Evolutionary conservation across 2,113 vertebrate genomes (phyloP), one percentile per base, ranked within the genome.

Genomic region (Rhizomys pruinosus): DNA sequence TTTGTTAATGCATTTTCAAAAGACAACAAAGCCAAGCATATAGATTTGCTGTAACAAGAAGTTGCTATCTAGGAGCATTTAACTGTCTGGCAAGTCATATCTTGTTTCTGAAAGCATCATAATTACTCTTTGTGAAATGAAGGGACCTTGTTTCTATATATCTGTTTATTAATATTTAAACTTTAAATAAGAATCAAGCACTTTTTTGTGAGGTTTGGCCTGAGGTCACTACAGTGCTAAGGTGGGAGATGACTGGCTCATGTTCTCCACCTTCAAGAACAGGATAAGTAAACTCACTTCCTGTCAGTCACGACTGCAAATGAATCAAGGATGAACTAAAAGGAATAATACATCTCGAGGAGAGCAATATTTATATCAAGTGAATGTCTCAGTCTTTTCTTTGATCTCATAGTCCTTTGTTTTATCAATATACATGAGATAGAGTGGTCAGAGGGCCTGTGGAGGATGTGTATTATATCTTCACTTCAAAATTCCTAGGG

Each of bases 91-190:
- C 27, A 94, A 93, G 73, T 72, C 44, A 29, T 25, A 61, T 55
- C 80, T 59, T 87, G 25, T 74, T 92, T 91, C 87, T 94, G 74
- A 87, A 97, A 95, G 32, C 44, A 95, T 72, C 44, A 23, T 69
- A 32, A 91, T 78, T 73, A 76, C 42, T 61, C 27, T 82, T 84
- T 52, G 27, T 57, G 71, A 78, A n/a, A 61, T 82, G 44, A 23
- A 10, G 17, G 74, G 27, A 59, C 12, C 7, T 91, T 90, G 3
- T 61, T 95, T 89, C 79, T 61, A 63, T 73, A 22, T 2, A 80
- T 66, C 39, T 71, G 22, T 90, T 87, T 87, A 74, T 84, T 91
- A 91, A 64, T 44, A 44, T 34, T 95, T 66, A 34, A 29, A 16
- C 29, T 85, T 92, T 92, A 78, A 84, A 7, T 76, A 73, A 44